These are phyloP conservation scores for Epirrita christyi DNA, from an alignment of 2,888 invertebrate species.

Conservation along the genomic window DNA sequence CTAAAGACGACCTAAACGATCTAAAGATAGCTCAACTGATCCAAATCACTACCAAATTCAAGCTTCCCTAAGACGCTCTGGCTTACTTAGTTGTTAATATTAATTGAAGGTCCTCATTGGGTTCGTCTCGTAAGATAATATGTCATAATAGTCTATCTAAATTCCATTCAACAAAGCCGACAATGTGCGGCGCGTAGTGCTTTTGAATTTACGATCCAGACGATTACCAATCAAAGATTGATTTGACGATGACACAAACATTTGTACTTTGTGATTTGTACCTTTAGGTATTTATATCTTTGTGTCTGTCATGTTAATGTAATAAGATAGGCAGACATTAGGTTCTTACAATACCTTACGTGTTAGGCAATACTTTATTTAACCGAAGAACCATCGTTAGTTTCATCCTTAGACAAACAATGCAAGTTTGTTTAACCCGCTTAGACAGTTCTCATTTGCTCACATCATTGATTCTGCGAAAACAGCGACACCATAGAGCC, in stretches of 20 bases:
- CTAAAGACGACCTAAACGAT: too few relatives aligned
- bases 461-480: constrained; percentile 42
- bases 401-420: constrained; percentile 56
- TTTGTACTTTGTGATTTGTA: too few relatives aligned
- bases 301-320: neutral
- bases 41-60: too few relatives aligned
- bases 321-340: neutral
- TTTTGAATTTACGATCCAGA: too few relatives aligned
- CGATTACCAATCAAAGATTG: too few relatives aligned
- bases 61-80: too few relatives aligned
- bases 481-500: constrained; percentile 14
- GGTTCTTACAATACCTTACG: neutral
- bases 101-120: too few relatives aligned
- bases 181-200: too few relatives aligned
- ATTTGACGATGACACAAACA: too few relatives aligned
- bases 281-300: neutral
- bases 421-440: constrained; percentile 59
- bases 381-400: constrained; percentile 47
- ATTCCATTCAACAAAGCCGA: neutral
- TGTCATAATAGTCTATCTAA: neutral
- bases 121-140: too few relatives aligned
- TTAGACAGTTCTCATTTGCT: constrained; percentile 58
- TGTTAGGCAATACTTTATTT: constrained; percentile 4
- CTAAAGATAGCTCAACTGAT: too few relatives aligned
- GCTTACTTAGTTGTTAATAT: too few relatives aligned